A percentile compares a stretch with the other conserved stretches of the same genome.
These are phyloP conservation scores for Heliconius melpomene DNA, from an alignment of 1,140 invertebrate genomes.

Conservation along the genomic window DNA sequence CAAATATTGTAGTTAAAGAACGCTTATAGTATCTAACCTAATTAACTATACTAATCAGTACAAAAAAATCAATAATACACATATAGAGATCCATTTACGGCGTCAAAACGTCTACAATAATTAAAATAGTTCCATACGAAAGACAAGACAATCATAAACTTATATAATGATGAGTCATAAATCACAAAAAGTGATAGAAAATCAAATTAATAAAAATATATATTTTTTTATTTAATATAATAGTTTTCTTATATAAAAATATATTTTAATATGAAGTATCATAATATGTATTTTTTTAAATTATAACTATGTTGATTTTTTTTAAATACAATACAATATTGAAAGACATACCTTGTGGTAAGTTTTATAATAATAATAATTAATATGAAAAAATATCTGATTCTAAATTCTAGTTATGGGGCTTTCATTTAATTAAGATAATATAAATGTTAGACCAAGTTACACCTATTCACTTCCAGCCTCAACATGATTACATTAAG, in stretches of 20 bases:
- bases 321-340: not conserved
- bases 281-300: too few relatives aligned
- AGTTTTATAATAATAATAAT: not conserved
- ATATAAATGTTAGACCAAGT: not conserved
- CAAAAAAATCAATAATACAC: not conserved
- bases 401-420: not conserved
- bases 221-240: too few relatives aligned
- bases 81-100: not conserved
- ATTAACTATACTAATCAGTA: conserved; percentile 7
- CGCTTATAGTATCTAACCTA: not conserved
- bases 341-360: not conserved
- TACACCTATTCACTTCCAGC: not conserved
- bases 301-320: too few relatives aligned
- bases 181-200: too few relatives aligned
- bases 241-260: too few relatives aligned
- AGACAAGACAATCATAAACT: not conserved
- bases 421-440: not conserved
- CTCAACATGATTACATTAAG: not conserved
- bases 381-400: not conserved
- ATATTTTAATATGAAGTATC: too few relatives aligned
- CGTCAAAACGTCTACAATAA: not conserved
- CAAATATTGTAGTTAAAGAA: not conserved
- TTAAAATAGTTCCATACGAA: not conserved
- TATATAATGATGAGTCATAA: not conserved
- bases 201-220: too few relatives aligned